phyloP scores from a whole-genome alignment of 2,113 vertebrate genomes.

The Clupea harengus region DNA sequence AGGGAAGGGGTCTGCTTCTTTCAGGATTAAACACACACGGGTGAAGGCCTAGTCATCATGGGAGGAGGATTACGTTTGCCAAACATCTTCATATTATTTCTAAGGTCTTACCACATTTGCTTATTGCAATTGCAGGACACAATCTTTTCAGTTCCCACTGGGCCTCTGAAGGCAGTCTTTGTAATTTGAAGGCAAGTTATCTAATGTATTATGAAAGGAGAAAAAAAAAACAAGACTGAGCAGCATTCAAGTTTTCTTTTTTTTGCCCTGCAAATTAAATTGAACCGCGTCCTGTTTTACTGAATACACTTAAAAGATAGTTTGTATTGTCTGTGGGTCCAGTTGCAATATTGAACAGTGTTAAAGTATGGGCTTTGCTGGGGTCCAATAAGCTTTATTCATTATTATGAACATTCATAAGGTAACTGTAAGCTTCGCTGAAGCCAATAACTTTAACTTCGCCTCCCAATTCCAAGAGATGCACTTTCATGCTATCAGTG shows the following conservation, averaged over 20 bases:
- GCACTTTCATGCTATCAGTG: neutral
- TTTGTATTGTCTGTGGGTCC: neutral
- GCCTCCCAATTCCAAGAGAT: neutral
- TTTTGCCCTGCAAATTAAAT: neutral
- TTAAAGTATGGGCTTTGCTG: neutral
- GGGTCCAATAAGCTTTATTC: neutral
- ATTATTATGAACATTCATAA: neutral
- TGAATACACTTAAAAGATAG: neutral
- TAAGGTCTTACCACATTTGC: constrained; percentile 29
- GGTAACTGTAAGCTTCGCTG: neutral
- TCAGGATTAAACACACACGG: constrained; percentile 51
- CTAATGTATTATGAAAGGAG: neutral
- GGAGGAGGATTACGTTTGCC: constrained; percentile 56
- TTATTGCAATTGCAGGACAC: constrained; percentile 35
- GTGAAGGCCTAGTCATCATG: constrained; percentile 52
- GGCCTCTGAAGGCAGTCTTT: neutral
- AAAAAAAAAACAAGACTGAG: neutral
- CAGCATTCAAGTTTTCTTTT: neutral
- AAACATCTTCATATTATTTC: constrained; percentile 46
- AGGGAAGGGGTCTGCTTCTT: constrained; percentile 38
- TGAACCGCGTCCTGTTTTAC: neutral
- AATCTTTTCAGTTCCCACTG: constrained; percentile 33
- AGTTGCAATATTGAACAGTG: neutral
- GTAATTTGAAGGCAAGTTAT: constrained; percentile 17
- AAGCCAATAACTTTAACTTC: neutral